Evolutionary conservation across 1,140 invertebrate genomes (phyloP).

Genomic region (Acromyrmex echinatior): DNA sequence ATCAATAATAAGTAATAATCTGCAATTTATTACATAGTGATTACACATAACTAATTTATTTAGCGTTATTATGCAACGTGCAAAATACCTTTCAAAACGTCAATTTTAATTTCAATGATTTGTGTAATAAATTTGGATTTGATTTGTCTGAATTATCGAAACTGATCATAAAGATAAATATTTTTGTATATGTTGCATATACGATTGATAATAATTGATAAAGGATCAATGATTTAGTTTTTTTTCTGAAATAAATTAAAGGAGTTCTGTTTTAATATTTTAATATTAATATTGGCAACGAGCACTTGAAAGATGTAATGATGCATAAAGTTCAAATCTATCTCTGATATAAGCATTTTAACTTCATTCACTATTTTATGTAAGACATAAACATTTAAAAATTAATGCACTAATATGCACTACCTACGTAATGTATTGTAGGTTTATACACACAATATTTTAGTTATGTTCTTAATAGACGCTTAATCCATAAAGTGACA

Average conservation of each 20-base stretch:
- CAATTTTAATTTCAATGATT: background rate
- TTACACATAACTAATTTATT: background rate
- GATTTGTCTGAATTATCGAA: background rate
- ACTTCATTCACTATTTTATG: background rate
- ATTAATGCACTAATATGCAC: background rate
- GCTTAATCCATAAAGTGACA: background rate
- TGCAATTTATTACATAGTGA: background rate
- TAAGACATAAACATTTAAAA: background rate
- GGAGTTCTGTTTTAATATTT: background rate
- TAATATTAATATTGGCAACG: background rate
- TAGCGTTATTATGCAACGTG: background rate
- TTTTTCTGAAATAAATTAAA: background rate
- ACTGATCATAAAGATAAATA: background rate
- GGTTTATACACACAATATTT: background rate
- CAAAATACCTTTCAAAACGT: background rate
- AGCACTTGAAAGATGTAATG: background rate
- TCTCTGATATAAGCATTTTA: background rate
- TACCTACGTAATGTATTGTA: too few relatives aligned
- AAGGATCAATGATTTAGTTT: background rate
- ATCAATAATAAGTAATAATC: background rate
- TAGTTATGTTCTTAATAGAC: too few relatives aligned
- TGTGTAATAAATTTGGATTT: background rate
- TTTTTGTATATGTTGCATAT: background rate
- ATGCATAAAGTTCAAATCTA: background rate
- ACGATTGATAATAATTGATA: background rate